Base-by-base conservation (phyloP, 2,888 invertebrate genomes). In the Lithophane ornitopus region DNA sequence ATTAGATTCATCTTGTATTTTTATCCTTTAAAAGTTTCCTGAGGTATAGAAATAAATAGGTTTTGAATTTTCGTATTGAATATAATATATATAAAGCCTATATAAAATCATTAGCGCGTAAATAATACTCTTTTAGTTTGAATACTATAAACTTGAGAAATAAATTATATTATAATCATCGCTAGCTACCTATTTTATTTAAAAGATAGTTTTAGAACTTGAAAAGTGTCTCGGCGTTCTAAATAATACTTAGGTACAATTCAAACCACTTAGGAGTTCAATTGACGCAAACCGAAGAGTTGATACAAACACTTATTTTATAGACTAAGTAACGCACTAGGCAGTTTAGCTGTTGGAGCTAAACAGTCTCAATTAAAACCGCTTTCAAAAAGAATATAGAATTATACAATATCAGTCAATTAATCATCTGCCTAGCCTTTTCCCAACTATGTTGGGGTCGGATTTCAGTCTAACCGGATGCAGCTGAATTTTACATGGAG, bases 191-290 rank as follows among this genome's bases (percentile, higher is more conserved):
- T 46, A 58, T 68, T 68, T 68, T 62, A 12, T 68, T 68, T 62
- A 12, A 12, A 22, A 52, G 19, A 49, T 70, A 76, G 54, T 76
- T 72, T 70, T 54, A 61, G 46, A 67, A 70, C 39, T 85, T 63
- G 26, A 54, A 62, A 58, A 65, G 26, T 65, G 61, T 54, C 61
- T 68, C 28, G 19, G 58, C 41, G 44, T 28, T 61, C 49, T 69
- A 56, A 71, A 67, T 65, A 26, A 52, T 73, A 81, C 63, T 71
- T 54, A 72, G 28, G 28, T 72, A 54, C 41, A 82, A 77, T 77
- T 76, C 2, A 41, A 81, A 82, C 56, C 82, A 85, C 82, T 82
- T 85, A 77, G 22, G 52, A 41, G 54, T 63, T 65, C 26, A 68
- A 73, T 56, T 63, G 54, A 63, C 54, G 68, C 52, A 54, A 28